Base-by-base conservation (phyloP, 2,797 vertebrate species). In the Pseudochromis fuscus region DNA sequence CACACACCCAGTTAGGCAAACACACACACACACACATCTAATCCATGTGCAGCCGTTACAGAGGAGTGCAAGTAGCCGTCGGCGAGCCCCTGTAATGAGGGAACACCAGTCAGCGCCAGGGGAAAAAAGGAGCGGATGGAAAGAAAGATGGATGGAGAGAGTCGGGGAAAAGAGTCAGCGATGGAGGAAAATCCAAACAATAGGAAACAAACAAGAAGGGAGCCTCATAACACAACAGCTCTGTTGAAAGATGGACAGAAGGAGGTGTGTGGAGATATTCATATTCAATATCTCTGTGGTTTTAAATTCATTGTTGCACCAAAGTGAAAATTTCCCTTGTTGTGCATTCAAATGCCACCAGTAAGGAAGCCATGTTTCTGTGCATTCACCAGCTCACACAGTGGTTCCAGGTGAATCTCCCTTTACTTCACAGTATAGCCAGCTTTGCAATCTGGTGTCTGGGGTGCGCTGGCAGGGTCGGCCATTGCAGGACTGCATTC, bases 161-260 rank as follows among this genome's bases (percentile, higher is more conserved):
- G 44, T 25, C 4, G 46, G 59, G 77, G 61, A 84, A 83, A n/a
- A 72, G 65, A 84, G 80, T 50, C 61, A 24, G 79, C 51, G 58
- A 85, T 30, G 37, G 71, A 87, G 88, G 68, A 85, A 87, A 89
- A 85, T 75, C 79, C 72, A 84, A 90, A 90, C 83, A 89, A 79
- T 77, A 49, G 78, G 71, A 82, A 89, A 88, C 76, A 88, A 90
- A 88, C 77, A 86, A 62, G 72, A 71, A 64, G 49, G 67, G 9
- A 74, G 62, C 46, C 56, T 78, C 44, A 40, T 70, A 86, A 87
- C 81, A 76, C 65, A 81, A 27, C 64, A 51, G 63, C 74, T 69
- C 71, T 64, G 50, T 40, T 82, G 67, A 81, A 72, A 77, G 64
- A 85, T 9, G 23, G 58, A 75, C 61, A 65, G 58, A 51, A 27